Evolutionary conservation across 2,113 vertebrate genomes (phyloP).

Genomic region (Cebidichthys violaceus): DNA sequence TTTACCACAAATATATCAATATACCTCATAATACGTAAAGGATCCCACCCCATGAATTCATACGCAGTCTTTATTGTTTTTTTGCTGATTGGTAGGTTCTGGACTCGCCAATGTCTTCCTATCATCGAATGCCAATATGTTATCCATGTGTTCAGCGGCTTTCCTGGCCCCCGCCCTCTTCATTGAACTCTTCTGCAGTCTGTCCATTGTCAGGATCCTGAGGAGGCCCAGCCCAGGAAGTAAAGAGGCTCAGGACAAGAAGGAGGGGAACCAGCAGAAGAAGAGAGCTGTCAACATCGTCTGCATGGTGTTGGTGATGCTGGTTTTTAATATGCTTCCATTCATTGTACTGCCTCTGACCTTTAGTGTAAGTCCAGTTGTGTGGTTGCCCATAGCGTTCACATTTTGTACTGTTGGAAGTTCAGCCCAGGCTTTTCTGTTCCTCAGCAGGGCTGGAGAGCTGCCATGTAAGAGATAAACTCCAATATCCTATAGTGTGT

Average conservation of each 20-base stretch:
- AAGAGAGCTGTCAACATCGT: conserved; percentile 1
- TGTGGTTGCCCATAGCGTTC: neutral
- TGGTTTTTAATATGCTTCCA: neutral
- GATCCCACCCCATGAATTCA: too few relatives aligned
- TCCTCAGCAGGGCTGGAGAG: neutral
- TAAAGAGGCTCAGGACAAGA: neutral
- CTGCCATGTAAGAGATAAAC: neutral
- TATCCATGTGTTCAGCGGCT: neutral
- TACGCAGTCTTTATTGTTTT: neutral
- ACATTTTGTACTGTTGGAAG: neutral
- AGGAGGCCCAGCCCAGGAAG: neutral
- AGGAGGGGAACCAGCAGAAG: conserved; percentile 4
- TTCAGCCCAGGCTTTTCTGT: conserved; percentile 8
- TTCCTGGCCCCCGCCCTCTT: neutral
- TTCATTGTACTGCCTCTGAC: neutral
- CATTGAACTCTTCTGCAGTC: conserved; percentile 12
- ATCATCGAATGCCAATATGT: accelerated
- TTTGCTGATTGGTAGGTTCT: neutral
- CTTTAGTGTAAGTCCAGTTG: too few relatives aligned
- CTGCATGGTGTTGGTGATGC: neutral
- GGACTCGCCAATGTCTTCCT: neutral
- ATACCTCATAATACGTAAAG: neutral
- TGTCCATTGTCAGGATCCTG: conserved; percentile 15
- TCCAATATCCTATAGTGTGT: too few relatives aligned
- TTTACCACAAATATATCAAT: neutral